Evolutionary conservation across 2,113 vertebrate genomes (phyloP).

Genomic region (Trichomycterus rosablanca): DNA sequence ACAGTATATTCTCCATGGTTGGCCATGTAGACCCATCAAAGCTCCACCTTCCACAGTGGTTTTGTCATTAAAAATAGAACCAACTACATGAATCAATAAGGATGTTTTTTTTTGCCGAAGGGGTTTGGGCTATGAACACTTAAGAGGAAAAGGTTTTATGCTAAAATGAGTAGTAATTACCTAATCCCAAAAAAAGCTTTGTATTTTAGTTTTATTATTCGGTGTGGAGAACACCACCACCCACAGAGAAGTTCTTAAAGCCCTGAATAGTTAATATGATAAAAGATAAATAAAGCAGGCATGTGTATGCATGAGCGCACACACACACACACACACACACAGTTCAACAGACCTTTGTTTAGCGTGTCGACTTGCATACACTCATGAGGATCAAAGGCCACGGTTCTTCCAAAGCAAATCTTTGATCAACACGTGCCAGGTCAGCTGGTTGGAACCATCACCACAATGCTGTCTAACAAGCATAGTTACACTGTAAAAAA

Average conservation of each 20-base stretch:
- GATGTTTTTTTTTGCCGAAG: not conserved
- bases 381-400: constrained; percentile 16
- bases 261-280: too few species aligned
- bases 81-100: too few species aligned
- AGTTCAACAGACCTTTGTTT: constrained; percentile 22
- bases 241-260: not conserved
- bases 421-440: constrained; percentile 18
- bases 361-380: constrained; percentile 11
- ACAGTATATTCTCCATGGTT: too few species aligned
- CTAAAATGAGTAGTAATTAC: not conserved
- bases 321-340: not conserved
- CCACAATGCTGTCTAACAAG: too few species aligned
- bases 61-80: too few species aligned
- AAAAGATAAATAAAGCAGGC: not conserved
- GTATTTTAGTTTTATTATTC: too few species aligned
- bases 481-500: too few species aligned
- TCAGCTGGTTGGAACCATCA: constrained; percentile 1
- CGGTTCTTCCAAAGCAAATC: constrained; percentile 8
- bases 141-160: not conserved
- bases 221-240: not conserved
- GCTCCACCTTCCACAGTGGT: too few species aligned
- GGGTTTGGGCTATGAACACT: not conserved
- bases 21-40: not conserved
- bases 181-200: too few species aligned
- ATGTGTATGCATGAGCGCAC: too few species aligned